Base-by-base conservation (phyloP, 2,113 vertebrate genomes). In the Gymnobelideus leadbeateri region DNA sequence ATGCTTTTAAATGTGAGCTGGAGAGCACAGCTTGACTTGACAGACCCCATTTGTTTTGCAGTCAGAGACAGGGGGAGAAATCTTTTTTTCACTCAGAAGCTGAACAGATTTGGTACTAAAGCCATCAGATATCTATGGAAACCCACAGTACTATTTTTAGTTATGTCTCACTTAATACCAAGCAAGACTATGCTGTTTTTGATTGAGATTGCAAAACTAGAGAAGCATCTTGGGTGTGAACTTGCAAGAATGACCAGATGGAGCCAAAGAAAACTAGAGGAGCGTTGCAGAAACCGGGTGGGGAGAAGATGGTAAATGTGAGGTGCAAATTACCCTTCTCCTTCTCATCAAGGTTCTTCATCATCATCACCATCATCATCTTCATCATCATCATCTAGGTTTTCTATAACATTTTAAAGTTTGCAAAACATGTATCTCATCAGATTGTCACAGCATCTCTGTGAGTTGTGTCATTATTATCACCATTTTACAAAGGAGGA, bases 101-200 rank as follows among this genome's bases (percentile, higher is more conserved):
- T 21, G 57, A 95, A 51, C 94, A 93, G 91, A 96, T 96, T 97
- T 96, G 94, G 90, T 93, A 12, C 94, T 25, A 53, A 96, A 94
- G 96, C 89, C 16, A 93, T 92, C 96, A 53, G 91, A 97, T 97
- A 97, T 97, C 94, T 97, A 89, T 97, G 96, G 96, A 96, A 97
- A 96, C 89, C 89, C 89, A 90, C 94, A 95, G 90, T 84, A 93
- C 96, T 98, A 97, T 97, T 98, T 97, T 98, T 98, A 98, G 96
- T 94, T 57, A 84, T 89, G 92, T 68, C 57, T 51, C 77, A 89
- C 96, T 97, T 95, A 50, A 91, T 96, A 95, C 94, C 68, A 96
- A 92, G 61, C 89, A 8, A 0, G 89, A 92, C 51, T 96, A 92
- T 95, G 92, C 94, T 53, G 93, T 53, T 77, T 93, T 95, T 96